These are phyloP conservation scores for Montipora sp. DNA, from an alignment of 64 coral and sea anemone genomes.

Conservation along the genomic window DNA sequence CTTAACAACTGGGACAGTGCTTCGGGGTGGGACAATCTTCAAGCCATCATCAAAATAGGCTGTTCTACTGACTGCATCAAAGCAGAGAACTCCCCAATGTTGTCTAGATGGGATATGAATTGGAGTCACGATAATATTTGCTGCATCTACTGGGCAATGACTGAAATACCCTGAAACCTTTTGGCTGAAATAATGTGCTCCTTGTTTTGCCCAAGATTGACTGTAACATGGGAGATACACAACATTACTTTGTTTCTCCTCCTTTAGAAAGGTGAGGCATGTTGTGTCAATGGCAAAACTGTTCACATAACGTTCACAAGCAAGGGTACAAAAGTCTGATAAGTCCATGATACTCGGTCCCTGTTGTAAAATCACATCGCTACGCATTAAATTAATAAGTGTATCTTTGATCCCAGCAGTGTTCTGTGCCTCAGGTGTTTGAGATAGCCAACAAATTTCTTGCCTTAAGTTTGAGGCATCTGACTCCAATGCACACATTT, in stretches of 20 bases:
- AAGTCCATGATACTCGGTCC: neutral
- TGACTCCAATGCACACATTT: neutral
- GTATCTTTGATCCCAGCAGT: neutral
- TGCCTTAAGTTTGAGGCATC: neutral
- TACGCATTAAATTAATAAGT: neutral
- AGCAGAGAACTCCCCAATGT: neutral
- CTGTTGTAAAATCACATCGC: constrained; percentile 2
- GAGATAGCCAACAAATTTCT: neutral
- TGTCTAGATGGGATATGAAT: neutral
- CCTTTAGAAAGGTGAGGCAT: too few species aligned
- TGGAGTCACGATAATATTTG: neutral
- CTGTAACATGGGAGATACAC: constrained; percentile 35
- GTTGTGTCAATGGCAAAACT: constrained; percentile 2
- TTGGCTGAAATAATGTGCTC: constrained; percentile 3
- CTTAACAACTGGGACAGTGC: neutral
- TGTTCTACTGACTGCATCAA: neutral
- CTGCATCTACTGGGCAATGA: neutral
- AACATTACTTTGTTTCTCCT: neutral
- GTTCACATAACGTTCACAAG: constrained; percentile 16
- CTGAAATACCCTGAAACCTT: neutral
- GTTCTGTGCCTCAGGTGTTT: neutral
- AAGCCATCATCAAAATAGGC: neutral
- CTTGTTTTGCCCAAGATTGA: neutral
- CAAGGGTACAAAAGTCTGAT: neutral
- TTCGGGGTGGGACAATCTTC: neutral